These are phyloP conservation scores for Drosophila busckii DNA, from an alignment of 1,140 invertebrate species.

Conservation along the genomic window DNA sequence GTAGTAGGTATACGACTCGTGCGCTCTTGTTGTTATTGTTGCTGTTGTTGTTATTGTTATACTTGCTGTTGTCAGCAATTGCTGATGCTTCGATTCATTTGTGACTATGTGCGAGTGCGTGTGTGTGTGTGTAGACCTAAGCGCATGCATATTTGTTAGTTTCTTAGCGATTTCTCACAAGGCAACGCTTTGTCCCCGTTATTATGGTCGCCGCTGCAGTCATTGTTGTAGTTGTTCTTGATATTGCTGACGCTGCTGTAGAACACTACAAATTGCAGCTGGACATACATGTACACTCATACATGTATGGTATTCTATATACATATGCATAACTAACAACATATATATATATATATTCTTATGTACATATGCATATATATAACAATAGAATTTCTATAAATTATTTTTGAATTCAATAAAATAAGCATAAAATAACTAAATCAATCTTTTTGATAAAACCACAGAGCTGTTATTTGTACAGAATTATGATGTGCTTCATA, in stretches of 20 bases:
- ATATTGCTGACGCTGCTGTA: slow-evolving; percentile 29
- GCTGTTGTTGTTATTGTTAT: slow-evolving; percentile 40
- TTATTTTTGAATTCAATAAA: no score
- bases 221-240: not conserved
- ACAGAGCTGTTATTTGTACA: no score
- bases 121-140: slow-evolving; percentile 21
- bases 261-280: slow-evolving; percentile 26
- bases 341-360: not conserved
- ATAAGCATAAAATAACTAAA: no score
- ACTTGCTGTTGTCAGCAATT: slow-evolving; percentile 40
- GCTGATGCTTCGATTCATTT: slow-evolving; percentile 28
- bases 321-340: slow-evolving; percentile 30
- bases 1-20: slow-evolving; percentile 13
- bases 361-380: no score
- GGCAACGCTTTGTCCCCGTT: slow-evolving; percentile 35
- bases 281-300: slow-evolving; percentile 9
- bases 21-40: slow-evolving; percentile 24
- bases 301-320: slow-evolving; percentile 25
- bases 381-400: no score
- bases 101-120: not conserved
- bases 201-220: slow-evolving; percentile 8
- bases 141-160: slow-evolving; percentile 42
- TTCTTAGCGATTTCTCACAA: slow-evolving; percentile 52
- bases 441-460: no score
- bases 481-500: no score